phyloP scores from a whole-genome alignment of 2,797 vertebrate genomes.

The Catostomus latipinnis region DNA sequence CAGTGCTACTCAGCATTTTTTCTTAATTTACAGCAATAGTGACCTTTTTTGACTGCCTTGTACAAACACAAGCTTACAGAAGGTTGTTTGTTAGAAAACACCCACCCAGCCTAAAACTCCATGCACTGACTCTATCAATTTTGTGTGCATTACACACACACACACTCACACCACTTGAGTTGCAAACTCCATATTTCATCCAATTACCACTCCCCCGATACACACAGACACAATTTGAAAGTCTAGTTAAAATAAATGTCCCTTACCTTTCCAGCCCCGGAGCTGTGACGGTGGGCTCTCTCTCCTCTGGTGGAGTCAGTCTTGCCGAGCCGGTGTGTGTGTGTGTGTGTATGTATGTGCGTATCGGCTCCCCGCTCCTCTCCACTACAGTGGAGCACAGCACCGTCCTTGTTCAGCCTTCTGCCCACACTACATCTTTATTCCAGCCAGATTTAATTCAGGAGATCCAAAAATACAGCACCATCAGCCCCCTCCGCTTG shows the following conservation, averaged over 20 bases:
- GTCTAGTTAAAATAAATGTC: constrained; percentile 3
- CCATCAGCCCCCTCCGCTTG: constrained; percentile 59
- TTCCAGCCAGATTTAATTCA: constrained; percentile 77
- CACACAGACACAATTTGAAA: constrained; percentile 15
- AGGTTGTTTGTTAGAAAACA: constrained; percentile 37
- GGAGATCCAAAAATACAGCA: constrained; percentile 80
- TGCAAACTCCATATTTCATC: neutral
- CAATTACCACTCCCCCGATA: neutral
- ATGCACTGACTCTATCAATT: constrained; percentile 49
- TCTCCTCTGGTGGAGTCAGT: constrained; percentile 41
- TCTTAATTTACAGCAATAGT: neutral
- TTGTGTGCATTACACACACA: constrained; percentile 13
- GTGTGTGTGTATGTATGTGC: constrained; percentile 47
- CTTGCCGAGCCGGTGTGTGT: constrained; percentile 40
- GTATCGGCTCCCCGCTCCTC: constrained; percentile 65
- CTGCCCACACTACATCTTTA: constrained; percentile 85
- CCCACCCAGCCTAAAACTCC: constrained; percentile 35
- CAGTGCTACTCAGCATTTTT: neutral
- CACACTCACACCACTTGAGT: constrained; percentile 16
- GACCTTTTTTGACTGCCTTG: neutral
- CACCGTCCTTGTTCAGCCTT: constrained; percentile 78
- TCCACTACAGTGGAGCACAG: constrained; percentile 75
- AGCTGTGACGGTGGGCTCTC: constrained; percentile 47
- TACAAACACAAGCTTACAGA: constrained; percentile 40
- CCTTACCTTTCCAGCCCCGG: constrained; percentile 59